Evolutionary conservation across 2,888 invertebrate genomes (phyloP).

Genomic region (Linnaemya vulpina): DNA sequence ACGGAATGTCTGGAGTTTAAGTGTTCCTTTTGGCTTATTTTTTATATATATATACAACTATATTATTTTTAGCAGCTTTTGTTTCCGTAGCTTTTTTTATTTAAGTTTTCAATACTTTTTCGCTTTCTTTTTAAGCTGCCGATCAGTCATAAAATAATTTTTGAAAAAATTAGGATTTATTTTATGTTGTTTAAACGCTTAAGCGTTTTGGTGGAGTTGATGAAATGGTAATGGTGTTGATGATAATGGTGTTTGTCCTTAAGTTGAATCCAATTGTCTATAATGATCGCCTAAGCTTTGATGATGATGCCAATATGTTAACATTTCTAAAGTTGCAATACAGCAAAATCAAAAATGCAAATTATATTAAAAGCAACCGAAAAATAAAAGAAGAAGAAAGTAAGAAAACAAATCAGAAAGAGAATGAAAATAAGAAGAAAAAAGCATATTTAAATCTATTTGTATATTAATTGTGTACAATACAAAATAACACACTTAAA

Average conservation of each 20-base stretch:
- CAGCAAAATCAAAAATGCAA: constrained; percentile 70
- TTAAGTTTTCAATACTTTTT: not conserved
- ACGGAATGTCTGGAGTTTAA: constrained; percentile 45
- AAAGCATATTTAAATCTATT: constrained; percentile 44
- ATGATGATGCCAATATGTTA: constrained; percentile 68
- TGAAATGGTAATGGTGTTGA: constrained; percentile 48
- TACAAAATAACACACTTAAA: constrained; percentile 23
- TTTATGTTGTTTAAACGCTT: constrained; percentile 1
- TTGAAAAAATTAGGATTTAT: constrained; percentile 5
- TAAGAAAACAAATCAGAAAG: constrained; percentile 53
- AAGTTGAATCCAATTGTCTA: constrained; percentile 67
- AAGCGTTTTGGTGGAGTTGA: constrained; percentile 29
- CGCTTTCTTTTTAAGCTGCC: constrained; percentile 21
- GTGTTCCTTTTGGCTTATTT: not conserved
- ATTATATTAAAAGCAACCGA: constrained; percentile 61
- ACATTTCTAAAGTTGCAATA: constrained; percentile 70
- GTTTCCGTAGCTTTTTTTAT: not conserved
- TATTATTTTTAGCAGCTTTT: constrained; percentile 18
- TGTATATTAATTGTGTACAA: constrained; percentile 10
- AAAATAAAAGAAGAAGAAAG: constrained; percentile 56
- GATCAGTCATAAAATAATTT: constrained; percentile 15
- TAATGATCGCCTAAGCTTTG: constrained; percentile 61
- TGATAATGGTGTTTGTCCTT: constrained; percentile 51
- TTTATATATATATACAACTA: not conserved
- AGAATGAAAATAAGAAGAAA: constrained; percentile 53